phyloP scores from a whole-genome alignment of 2,888 invertebrate species.

The Polia nebulosa region DNA sequence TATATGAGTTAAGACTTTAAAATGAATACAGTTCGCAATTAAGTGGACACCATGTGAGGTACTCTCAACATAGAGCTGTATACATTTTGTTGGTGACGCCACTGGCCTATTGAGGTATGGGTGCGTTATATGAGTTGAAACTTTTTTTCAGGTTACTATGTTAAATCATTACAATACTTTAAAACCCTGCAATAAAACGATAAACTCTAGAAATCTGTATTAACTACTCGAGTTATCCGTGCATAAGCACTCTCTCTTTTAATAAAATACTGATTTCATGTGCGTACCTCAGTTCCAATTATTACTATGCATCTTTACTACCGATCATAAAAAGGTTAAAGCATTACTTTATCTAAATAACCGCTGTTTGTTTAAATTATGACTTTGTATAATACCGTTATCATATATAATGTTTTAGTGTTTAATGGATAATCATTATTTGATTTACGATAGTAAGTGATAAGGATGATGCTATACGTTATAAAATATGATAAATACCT shows the following conservation, averaged over 20 bases:
- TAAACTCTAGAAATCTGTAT: constrained; percentile 10
- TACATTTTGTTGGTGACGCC: too few relatives aligned
- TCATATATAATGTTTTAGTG: neutral
- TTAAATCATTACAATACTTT: constrained; percentile 8
- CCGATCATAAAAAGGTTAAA: constrained; percentile 7
- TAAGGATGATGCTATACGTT: neutral
- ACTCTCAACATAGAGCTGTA: too few relatives aligned
- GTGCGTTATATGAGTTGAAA: too few relatives aligned
- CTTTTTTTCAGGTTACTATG: neutral
- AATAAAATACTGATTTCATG: constrained; percentile 12
- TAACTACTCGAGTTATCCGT: constrained; percentile 22
- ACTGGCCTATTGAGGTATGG: too few relatives aligned
- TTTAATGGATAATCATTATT: neutral
- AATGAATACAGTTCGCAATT: too few relatives aligned
- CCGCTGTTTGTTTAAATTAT: neutral
- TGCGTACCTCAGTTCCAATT: neutral
- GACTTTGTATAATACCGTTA: constrained; percentile 4
- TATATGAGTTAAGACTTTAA: too few relatives aligned
- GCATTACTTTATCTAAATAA: constrained; percentile 2
- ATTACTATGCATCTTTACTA: constrained; percentile 3
- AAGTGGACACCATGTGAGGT: too few relatives aligned
- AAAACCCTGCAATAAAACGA: constrained; percentile 14
- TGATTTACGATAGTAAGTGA: constrained; percentile 7
- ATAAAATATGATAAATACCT: neutral
- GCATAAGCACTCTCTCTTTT: constrained; percentile 12